Evolutionary conservation across 2,888 invertebrate species (phyloP), one percentile per base, ranked within the genome.

Genomic region (Drosophila aldrichi): DNA sequence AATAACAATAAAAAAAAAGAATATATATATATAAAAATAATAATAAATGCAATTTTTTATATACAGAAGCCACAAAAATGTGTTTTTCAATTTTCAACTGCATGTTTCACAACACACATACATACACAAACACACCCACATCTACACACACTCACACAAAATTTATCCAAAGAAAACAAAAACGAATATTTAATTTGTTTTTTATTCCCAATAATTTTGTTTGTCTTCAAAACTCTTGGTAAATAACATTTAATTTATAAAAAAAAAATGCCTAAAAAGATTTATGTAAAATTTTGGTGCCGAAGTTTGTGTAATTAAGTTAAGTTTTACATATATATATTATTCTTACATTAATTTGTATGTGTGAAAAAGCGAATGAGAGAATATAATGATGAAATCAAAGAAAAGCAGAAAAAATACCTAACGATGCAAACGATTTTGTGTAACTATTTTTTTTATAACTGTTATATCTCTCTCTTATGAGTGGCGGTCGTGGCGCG

Each of bases 1-100:
- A 61, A 58, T 44, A 70, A 61, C 29, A 38, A 36, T 36, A 7
- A 57, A 41, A 32, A 51, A 20, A 54, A 54, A 14, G 40, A 55
- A 49, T 63, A 52, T 43, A 81, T 55, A 52, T 22, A 52, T 48
- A 57, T 38, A 48, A 57, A 59, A 57, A 59, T 43, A 43, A 43
- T 56, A 82, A 87, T 86, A 81, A 82, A 86, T 86, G 81, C 60
- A 71, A 86, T 59, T 70, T 79, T 88, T 84, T 88, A 77, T 77
- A 86, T 59, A 88, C 88, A 88, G 66, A 88, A 88, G 61, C 52
- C 57, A 80, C 46, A 81, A 71, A 67, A 84, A 82, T 72, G 86
- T 41, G 88, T 88, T 83, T 85, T 88, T 83, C 68, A 88, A 85
- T 81, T 85, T 38, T 22, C 38, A 59, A 64, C 55, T 80, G 80